Evolutionary conservation across 2,797 vertebrate genomes (phyloP).

Genomic region (Sardinella longiceps): DNA sequence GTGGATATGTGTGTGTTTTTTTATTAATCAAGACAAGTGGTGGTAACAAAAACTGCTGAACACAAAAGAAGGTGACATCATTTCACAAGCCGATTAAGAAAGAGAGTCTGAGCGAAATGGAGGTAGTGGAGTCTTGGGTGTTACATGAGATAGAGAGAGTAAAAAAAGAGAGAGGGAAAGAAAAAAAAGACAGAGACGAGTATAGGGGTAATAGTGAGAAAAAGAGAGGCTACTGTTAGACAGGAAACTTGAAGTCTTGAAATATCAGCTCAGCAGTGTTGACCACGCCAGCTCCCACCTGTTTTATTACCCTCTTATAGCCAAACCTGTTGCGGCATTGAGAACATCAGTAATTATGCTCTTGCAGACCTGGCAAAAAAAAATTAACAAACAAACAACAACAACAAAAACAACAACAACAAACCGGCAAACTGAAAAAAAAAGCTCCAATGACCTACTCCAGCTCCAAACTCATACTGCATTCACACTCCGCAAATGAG

Average conservation of each 20-base stretch:
- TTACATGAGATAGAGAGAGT: not conserved
- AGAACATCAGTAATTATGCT: constrained; percentile 42
- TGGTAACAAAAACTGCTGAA: constrained; percentile 88
- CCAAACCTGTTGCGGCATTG: constrained; percentile 16
- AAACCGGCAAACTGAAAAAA: not conserved
- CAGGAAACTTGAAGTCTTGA: not conserved
- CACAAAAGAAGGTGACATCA: constrained; percentile 86
- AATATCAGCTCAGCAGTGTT: not conserved
- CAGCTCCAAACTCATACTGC: not conserved
- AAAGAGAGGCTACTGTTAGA: not conserved
- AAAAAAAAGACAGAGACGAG: no score
- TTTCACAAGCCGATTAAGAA: constrained; percentile 80
- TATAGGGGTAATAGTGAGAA: not conserved
- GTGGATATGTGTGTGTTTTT: constrained; percentile 50
- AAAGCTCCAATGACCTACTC: constrained; percentile 30
- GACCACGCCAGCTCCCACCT: not conserved
- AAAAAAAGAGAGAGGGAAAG: not conserved
- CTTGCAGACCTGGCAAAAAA: constrained; percentile 25
- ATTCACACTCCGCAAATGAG: constrained; percentile 41
- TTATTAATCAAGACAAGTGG: constrained; percentile 89
- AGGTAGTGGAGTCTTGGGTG: not conserved
- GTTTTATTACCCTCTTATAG: not conserved
- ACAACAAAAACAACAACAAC: not conserved
- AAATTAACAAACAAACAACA: constrained; percentile 18
- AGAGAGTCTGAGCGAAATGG: constrained; percentile 30